These are phyloP conservation scores for Plagiodera versicolora DNA, from an alignment of 2,888 invertebrate species.

Conservation along the genomic window DNA sequence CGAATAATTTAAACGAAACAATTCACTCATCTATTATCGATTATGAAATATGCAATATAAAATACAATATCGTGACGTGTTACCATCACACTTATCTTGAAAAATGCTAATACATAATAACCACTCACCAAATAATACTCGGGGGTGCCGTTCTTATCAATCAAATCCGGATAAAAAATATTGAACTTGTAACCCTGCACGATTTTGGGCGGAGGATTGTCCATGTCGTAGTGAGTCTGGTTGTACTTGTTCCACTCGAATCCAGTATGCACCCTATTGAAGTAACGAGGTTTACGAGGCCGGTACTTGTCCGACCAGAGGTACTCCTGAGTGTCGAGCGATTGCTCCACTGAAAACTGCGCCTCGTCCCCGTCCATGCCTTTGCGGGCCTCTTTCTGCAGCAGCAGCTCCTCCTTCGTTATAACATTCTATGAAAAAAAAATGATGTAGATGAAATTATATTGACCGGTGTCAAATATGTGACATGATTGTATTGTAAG, in stretches of 20 bases:
- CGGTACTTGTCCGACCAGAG: conserved; percentile 98
- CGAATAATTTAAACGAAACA: no score
- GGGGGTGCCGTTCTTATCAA: conserved; percentile 90
- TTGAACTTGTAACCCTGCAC: conserved; percentile 99
- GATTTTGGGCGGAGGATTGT: conserved; percentile 99
- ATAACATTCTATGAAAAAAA: conserved; percentile 43
- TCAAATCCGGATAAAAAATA: conserved; percentile 98
- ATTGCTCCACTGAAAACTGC: conserved; percentile 87
- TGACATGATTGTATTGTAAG: no score
- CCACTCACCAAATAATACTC: conserved; percentile 83
- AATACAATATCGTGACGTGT: no score
- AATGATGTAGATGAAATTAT: no score
- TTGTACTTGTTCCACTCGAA: conserved; percentile 99
- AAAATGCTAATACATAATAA: no score
- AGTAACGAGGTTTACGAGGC: conserved; percentile 96
- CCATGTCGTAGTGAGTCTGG: conserved; percentile 99
- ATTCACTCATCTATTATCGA: no score
- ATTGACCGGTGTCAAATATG: no score
- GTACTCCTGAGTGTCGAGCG: conserved; percentile 83
- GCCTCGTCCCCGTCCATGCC: conserved; percentile 87
- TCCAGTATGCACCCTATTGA: conserved; percentile 94
- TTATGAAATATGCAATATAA: no score
- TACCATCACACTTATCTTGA: no score
- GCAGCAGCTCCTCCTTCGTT: conserved; percentile 62
- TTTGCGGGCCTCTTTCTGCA: conserved; percentile 80